Evolutionary conservation across 2,797 vertebrate species (phyloP).

Genomic region (Pagetopsis macropterus): DNA sequence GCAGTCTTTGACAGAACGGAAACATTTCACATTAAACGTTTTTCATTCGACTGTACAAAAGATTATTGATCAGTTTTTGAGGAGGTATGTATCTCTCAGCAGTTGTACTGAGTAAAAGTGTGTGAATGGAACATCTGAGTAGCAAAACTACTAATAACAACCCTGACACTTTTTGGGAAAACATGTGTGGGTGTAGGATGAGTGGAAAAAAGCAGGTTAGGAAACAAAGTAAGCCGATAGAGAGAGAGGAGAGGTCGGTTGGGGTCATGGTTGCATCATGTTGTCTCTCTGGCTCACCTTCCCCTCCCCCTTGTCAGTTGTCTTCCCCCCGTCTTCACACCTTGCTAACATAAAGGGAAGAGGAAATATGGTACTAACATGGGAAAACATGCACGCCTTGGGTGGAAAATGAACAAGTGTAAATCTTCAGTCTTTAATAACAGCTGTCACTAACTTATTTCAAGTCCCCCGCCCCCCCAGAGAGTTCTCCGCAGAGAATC

Average conservation of each 20-base stretch:
- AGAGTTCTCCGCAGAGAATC: not conserved
- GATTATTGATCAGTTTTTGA: not conserved
- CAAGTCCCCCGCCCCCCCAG: not conserved
- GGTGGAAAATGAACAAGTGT: conserved; percentile 23
- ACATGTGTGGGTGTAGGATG: conserved; percentile 21
- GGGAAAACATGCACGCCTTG: conserved; percentile 13
- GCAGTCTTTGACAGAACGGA: not conserved
- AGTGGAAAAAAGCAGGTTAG: conserved; percentile 30
- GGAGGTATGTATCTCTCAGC: not conserved
- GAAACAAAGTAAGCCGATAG: conserved; percentile 17
- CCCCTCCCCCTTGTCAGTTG: conserved; percentile 17
- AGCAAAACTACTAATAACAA: conserved; percentile 64
- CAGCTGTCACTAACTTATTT: conserved; percentile 39
- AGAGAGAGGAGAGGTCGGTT: conserved; percentile 30
- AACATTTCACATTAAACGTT: not conserved
- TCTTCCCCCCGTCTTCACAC: conserved; percentile 39
- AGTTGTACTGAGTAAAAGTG: conserved; percentile 39
- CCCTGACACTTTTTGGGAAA: conserved; percentile 45
- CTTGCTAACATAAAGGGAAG: conserved; percentile 20
- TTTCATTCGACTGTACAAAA: not conserved
- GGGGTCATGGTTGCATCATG: conserved; percentile 56
- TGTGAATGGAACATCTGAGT: conserved; percentile 66
- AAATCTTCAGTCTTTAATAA: conserved; percentile 31
- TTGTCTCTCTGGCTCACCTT: conserved; percentile 28
- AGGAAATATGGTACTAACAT: conserved; percentile 24